Base-by-base conservation (phyloP, 2,797 vertebrate genomes). In the Xenopus petersii region DNA sequence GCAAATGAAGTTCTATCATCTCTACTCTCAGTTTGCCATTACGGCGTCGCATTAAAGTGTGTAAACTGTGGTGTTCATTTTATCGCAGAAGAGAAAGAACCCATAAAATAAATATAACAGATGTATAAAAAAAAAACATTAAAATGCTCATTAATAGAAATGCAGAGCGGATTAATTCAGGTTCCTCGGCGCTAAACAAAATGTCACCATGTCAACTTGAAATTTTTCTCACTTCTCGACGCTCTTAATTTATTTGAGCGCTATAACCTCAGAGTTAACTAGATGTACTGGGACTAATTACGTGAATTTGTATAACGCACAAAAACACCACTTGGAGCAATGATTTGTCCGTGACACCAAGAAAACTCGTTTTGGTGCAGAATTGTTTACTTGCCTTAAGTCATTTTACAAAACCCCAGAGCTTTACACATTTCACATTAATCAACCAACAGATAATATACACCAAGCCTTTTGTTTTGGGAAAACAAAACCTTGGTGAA, bases 201-300 rank as follows among this genome's bases (percentile, higher is more conserved):
- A 86, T 81, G 80, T 70, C 80, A 84, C 74, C 7, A 1, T 79
- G 81, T 84, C 85, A 88, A 82, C 77, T 79, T 67, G 70, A 83
- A 84, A 86, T 62, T 83, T 82, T 82, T 83, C 81, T 80, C 84
- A 81, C 80, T 84, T 85, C 84, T 63, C 84, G 84, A 86, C 82
- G 82, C 84, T 87, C 60, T 12, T 86, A 85, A 87, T 87, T 89
- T 86, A 83, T 66, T 74, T 80, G 72, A 71, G 78, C 80, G 80
- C 68, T 85, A 82, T 83, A 84, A 85, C 74, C 81, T 74, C 75
- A 81, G 65, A 30, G 74, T 73, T 84, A 83, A 85, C 84, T 75
- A 72, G 84, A 82, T 80, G 74, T 80, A 74, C 60, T 65, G 81
- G 86, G 86, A 84, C 83, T 90, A 88, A 88, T 90, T 88, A 86